Conservation (phyloP, 1,140 invertebrate genomes). For the Drosophila ficusphila region DNA sequence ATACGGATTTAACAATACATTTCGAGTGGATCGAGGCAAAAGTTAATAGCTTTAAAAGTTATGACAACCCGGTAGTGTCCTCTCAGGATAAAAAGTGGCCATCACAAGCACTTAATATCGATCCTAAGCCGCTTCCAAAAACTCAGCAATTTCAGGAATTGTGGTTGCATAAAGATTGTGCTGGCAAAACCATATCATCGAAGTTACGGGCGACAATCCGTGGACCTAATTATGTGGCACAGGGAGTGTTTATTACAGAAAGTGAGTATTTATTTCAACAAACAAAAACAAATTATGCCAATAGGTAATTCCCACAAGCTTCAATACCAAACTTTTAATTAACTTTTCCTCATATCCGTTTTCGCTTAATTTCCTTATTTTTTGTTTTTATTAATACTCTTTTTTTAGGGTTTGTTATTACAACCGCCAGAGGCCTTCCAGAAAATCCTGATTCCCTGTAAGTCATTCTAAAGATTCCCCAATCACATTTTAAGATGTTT, state of each 20-base stretch:
- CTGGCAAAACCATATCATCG: neutral
- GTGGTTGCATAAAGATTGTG: neutral
- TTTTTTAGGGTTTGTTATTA: neutral
- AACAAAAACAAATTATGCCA: neutral
- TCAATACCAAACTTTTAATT: too few relatives aligned
- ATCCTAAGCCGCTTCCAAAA: neutral
- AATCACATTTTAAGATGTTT: neutral
- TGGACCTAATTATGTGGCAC: neutral
- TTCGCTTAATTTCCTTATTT: too few relatives aligned
- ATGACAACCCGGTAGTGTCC: too few relatives aligned
- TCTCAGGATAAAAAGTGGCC: too few relatives aligned
- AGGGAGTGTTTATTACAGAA: neutral
- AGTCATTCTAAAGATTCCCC: neutral
- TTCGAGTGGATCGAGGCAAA: neutral
- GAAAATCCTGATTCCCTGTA: neutral
- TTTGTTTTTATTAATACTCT: too few relatives aligned
- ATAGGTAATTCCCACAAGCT: neutral
- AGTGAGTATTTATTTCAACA: neutral
- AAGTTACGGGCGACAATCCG: neutral
- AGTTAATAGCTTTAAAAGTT: neutral
- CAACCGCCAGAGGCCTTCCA: neutral
- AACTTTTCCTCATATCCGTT: too few relatives aligned
- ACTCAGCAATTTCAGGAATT: too few relatives aligned
- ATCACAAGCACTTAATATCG: too few relatives aligned
- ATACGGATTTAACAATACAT: neutral